These are phyloP conservation scores for Suncus etruscus DNA, from an alignment of 2,113 vertebrate genomes.

Conservation along the genomic window DNA sequence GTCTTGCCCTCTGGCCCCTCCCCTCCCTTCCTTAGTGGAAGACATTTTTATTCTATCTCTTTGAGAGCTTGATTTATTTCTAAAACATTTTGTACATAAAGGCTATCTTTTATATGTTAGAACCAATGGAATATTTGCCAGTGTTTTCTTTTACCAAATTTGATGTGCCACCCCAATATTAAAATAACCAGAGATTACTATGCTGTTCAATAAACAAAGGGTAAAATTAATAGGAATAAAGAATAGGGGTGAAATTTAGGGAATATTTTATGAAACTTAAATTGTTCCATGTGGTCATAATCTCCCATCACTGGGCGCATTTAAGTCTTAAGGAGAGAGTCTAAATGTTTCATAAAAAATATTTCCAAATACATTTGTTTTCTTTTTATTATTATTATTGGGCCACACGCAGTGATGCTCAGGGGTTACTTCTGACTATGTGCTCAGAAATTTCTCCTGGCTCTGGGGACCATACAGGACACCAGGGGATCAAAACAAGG, in stretches of 20 bases:
- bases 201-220: neutral
- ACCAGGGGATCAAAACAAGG: too few relatives aligned
- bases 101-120: neutral
- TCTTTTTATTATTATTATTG: neutral
- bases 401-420: too few relatives aligned
- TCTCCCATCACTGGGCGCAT: neutral
- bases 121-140: conserved; percentile 8
- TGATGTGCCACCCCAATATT: neutral
- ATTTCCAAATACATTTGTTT: neutral
- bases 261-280: neutral
- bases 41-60: too few relatives aligned
- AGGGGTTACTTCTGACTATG: too few relatives aligned
- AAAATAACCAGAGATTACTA: neutral
- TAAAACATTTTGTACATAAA: neutral
- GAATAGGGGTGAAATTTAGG: neutral
- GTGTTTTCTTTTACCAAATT: neutral
- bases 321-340: neutral
- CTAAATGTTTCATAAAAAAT: neutral
- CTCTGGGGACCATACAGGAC: too few relatives aligned
- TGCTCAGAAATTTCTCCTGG: too few relatives aligned
- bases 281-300: neutral
- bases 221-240: conserved; percentile 15
- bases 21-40: too few relatives aligned
- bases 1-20: too few relatives aligned
- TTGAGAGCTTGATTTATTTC: neutral